Evolutionary conservation across 2,888 invertebrate species (phyloP).

Genomic region (Mamestra brassicae): DNA sequence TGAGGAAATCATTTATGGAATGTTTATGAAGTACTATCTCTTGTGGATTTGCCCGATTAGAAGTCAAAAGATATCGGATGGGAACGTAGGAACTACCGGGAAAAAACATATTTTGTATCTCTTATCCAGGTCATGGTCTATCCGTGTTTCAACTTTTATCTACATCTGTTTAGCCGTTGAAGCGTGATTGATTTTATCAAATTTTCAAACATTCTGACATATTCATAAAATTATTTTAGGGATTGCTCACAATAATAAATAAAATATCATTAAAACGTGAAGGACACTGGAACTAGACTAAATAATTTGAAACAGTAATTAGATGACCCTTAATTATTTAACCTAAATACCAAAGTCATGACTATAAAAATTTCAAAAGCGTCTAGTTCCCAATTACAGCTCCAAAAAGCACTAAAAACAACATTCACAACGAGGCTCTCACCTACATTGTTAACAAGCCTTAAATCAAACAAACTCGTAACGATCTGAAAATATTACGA

Average conservation of each 20-base stretch:
- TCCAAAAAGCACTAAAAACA: constrained; percentile 8
- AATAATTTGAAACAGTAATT: background rate
- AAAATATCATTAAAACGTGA: background rate
- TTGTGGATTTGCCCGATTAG: too few species aligned
- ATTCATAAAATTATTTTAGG: too few species aligned
- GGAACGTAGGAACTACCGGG: background rate
- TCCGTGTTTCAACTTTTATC: background rate
- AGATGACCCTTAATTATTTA: background rate
- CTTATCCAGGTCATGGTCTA: background rate
- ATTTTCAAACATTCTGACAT: too few species aligned
- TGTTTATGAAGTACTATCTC: too few species aligned
- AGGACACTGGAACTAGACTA: background rate
- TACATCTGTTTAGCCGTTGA: background rate
- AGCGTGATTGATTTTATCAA: background rate
- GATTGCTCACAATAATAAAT: too few species aligned
- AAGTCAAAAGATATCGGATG: too few species aligned
- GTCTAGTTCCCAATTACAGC: constrained; percentile 29
- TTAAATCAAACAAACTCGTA: constrained; percentile 38
- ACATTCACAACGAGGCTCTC: constrained; percentile 21
- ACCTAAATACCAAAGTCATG: background rate
- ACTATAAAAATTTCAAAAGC: background rate
- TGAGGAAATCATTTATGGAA: too few species aligned
- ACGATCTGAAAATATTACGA: constrained; percentile 29
- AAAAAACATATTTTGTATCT: background rate
- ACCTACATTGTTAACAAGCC: constrained; percentile 48